Evolutionary conservation across 2,888 invertebrate genomes (phyloP).

Genomic region (Charanyca ferruginea): DNA sequence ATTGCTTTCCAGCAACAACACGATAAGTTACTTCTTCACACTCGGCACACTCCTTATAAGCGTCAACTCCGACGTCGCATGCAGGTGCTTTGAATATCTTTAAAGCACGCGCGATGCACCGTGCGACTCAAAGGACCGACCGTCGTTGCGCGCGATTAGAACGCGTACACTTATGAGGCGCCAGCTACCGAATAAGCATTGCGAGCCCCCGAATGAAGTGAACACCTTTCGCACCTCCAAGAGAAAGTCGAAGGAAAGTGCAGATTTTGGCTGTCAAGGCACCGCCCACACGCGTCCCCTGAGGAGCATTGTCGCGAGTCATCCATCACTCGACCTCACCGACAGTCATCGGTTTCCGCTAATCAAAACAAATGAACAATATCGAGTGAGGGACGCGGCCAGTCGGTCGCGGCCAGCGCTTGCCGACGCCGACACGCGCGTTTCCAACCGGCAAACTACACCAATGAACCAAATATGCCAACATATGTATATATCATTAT

Average conservation of each 20-base stretch:
- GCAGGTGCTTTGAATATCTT: constrained; percentile 90
- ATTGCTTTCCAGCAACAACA: constrained; percentile 79
- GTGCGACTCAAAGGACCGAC: constrained; percentile 68
- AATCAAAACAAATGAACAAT: constrained; percentile 82
- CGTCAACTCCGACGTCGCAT: constrained; percentile 78
- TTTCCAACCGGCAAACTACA: background rate
- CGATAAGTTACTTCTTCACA: constrained; percentile 69
- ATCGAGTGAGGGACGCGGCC: constrained; percentile 64
- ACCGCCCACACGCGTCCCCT: constrained; percentile 88
- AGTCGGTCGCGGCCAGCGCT: constrained; percentile 34
- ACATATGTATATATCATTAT: background rate
- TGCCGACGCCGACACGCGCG: constrained; percentile 15
- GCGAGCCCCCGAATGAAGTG: constrained; percentile 87
- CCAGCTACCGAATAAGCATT: constrained; percentile 89
- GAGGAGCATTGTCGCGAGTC: constrained; percentile 87
- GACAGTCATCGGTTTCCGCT: constrained; percentile 73
- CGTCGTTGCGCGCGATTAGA: constrained; percentile 81
- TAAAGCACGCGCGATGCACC: constrained; percentile 80
- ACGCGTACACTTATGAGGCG: constrained; percentile 89
- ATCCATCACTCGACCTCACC: constrained; percentile 83
- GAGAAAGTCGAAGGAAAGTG: constrained; percentile 91
- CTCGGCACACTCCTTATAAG: constrained; percentile 81
- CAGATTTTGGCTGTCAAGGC: constrained; percentile 89
- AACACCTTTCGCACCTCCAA: constrained; percentile 90
- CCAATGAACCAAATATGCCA: background rate